Conservation (phyloP, 2,797 vertebrate genomes). For the Thunnus albacares region DNA sequence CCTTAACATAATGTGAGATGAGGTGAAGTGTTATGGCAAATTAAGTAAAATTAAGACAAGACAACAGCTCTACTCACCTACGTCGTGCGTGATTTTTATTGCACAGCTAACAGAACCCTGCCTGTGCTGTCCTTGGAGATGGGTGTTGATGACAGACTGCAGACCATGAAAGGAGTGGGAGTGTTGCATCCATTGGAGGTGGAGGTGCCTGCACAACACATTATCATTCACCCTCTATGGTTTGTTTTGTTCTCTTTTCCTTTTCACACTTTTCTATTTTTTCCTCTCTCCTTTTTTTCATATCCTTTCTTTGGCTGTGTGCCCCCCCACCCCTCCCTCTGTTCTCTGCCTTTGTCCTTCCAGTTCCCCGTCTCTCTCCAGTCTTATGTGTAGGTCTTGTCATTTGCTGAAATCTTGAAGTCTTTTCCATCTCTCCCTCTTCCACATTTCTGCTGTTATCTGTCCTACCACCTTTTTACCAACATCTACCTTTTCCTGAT, state of each 20-base stretch:
- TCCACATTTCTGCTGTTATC: constrained; percentile 72
- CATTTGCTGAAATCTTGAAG: constrained; percentile 74
- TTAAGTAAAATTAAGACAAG: constrained; percentile 90
- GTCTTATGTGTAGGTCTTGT: constrained; percentile 60
- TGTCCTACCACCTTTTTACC: constrained; percentile 74
- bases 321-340: constrained; percentile 1
- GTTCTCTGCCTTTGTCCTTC: constrained; percentile 56
- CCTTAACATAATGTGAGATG: constrained; percentile 82
- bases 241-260: constrained; percentile 74
- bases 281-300: constrained; percentile 30
- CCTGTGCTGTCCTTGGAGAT: constrained; percentile 73
- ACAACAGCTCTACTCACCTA: constrained; percentile 87
- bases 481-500: constrained; percentile 74
- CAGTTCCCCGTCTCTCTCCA: constrained; percentile 43
- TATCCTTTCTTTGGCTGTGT: constrained; percentile 60
- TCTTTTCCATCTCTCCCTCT: constrained; percentile 58
- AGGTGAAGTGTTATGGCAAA: constrained; percentile 83
- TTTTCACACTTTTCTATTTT: constrained; percentile 71
- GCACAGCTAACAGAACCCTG: constrained; percentile 81
- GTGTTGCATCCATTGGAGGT: constrained; percentile 80
- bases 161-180: constrained; percentile 83
- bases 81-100: constrained; percentile 82
- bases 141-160: constrained; percentile 79
- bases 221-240: constrained; percentile 70
- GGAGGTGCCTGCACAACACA: constrained; percentile 77